Base-by-base conservation (phyloP, 2,888 invertebrate genomes). In the Ganaspis brasiliensis region DNA sequence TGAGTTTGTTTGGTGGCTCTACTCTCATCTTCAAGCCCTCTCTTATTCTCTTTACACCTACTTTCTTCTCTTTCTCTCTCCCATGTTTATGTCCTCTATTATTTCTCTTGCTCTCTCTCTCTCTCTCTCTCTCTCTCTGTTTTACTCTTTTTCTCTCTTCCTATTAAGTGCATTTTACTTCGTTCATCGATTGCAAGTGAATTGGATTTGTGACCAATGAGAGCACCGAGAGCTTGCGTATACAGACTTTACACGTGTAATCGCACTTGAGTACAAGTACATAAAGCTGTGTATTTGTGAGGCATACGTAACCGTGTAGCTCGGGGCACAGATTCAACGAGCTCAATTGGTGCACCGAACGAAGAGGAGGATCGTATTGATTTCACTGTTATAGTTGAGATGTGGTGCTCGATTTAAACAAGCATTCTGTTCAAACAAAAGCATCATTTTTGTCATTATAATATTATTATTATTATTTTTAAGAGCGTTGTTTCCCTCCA, bases 291-390 rank as follows among this genome's bases (percentile, higher is more conserved):
- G 78, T 75, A 78, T 79, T 77, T 79, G 82, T 81, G 83, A 83
- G 82, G 80, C 84, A 84, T 86, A 86, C 87, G 87, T 88, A 88
- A 89, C 88, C 87, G 89, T 88, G 88, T 89, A 89, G 88, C 88
- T 89, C 89, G 88, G 85, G 87, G 90, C 88, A 90, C 88, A 87
- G 90, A 91, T 91, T 91, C 90, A 90, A 91, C 90, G 88, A 90
- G 91, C 90, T 91, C 90, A 91, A 91, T 91, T 91, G 90, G 85
- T 86, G 85, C 87, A 85, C 86, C 87, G 87, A 84, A 86, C 84
- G 81, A 83, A 83, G 80, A 83, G 81, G 80, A 80, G 79, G 80
- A 88, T 88, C 86, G 86, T 89, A 90, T 90, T 88, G 89, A 90
- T 89, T 89, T 87, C 86, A 85, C 84, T 84, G 84, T 87, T 87